Base-by-base conservation (phyloP, 2,888 invertebrate species). In the Petrolisthes cinctipes region DNA sequence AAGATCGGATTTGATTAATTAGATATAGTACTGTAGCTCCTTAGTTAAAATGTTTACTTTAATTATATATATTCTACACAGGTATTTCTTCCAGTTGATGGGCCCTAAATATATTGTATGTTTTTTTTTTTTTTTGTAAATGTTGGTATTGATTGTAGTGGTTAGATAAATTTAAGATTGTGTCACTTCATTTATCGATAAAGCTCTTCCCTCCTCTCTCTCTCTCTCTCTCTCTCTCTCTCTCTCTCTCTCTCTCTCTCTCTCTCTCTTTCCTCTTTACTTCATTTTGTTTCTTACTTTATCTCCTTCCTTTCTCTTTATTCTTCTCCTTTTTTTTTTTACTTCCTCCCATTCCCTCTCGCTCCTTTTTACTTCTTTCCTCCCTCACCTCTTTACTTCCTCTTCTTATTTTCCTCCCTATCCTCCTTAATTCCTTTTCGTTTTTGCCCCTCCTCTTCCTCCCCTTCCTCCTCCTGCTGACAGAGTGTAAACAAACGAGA, bases 201-300 rank as follows among this genome's bases (percentile, higher is more conserved):
- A 5, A 66, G 66, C n/a, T 66, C 66, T 56, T 53, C 51, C 82
- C 51, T 68, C 11, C 68, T 66, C 37, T 66, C 82, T 82, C 82
- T 82, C 82, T 82, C 66, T 66, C 82, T 66, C 82, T 81, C 83
- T 56, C 4, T 56, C 2, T 51, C 5, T 51, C 82, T 68, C 79
- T 51, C 53, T 53, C 53, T 71, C 20, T 11, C 17, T 71, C 37
- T 17, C 14, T 17, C n/a, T 51, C 4, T 71, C 71, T 17, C 6
- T 9, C 7, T 14, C 61, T 20, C 5, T 9, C 23, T 37, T 23
- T 3, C 37, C 2, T 23, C 23, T 75, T 11, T 9, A 20, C 4
- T 2, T 37, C 76, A 37, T 37, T 76, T 37, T 37, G 37, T 23
- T 37, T 51, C 76, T 23, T 75, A 5, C 53, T 2, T 20, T 4